These are phyloP conservation scores for Morelia viridis DNA, from an alignment of 2,797 vertebrate genomes.

Conservation along the genomic window DNA sequence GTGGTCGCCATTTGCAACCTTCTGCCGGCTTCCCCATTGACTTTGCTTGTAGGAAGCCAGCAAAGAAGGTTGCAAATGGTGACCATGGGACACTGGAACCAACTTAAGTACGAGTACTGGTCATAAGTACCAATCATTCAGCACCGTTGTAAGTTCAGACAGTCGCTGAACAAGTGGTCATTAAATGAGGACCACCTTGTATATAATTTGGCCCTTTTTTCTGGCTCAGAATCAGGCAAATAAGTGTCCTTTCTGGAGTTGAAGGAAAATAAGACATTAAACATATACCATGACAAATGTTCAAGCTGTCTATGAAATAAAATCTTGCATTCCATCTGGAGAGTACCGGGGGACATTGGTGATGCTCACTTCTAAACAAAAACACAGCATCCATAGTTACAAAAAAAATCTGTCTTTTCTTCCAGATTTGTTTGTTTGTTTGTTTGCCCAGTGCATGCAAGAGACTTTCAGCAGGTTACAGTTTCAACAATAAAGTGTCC, in stretches of 20 bases:
- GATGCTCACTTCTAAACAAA: conserved; percentile 31
- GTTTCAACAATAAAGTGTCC: neutral
- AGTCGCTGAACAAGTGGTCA: neutral
- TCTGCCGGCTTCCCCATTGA: neutral
- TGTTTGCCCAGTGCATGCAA: neutral
- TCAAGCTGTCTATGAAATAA: neutral
- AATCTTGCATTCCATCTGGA: neutral
- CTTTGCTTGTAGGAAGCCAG: neutral
- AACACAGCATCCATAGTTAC: conserved; percentile 44
- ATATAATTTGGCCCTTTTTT: neutral
- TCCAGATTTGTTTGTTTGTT: conserved; percentile 50
- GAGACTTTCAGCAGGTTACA: neutral
- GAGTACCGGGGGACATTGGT: neutral
- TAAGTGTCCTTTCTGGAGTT: neutral
- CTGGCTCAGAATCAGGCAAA: neutral
- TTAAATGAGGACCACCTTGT: neutral
- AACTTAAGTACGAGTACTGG: neutral
- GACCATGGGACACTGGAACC: neutral
- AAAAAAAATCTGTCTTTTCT: conserved; percentile 42
- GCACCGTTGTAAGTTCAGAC: neutral
- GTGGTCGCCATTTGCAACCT: neutral
- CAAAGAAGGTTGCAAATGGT: neutral
- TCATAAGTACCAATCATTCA: neutral
- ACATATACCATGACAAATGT: neutral
- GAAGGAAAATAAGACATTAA: neutral